Evolutionary conservation across 2,888 invertebrate genomes (phyloP), one percentile per base, ranked within the genome.

Genomic region (Temnothorax rugatulus): DNA sequence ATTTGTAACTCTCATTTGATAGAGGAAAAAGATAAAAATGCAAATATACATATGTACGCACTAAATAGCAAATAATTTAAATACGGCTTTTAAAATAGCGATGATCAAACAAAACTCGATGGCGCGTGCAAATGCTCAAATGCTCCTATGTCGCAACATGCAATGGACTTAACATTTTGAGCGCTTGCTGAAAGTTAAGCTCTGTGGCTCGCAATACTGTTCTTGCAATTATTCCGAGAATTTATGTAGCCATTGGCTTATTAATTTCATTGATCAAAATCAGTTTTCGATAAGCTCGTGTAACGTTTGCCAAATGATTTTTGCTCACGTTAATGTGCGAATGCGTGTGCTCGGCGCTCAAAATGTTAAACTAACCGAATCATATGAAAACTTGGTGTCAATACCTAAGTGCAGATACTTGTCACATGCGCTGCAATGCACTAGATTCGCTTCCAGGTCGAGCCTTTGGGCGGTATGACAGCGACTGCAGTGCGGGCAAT

Each of bases 401-500:
- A 89, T 95, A 95, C 95, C 95, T 95, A 95, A 93, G 93, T 95
- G 95, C 92, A 95, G 95, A 95, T 95, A 95, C 93, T 95, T 95
- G 93, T 95, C 95, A 93, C 95, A 95, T 92, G 95, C 95, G 93
- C 95, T 94, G 93, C 95, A 95, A 93, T 95, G 95, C 90, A 95
- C 93, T 92, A 95, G 94, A 91, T 94, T 94, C 90, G 93, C 92
- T 90, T 96, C 96, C 96, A 96, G 96, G 94, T 96, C 96, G 95
- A 96, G 96, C 95, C 96, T 96, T 95, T 96, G 96, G 93, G 96
- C 96, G 95, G 96, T 96, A 96, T 96, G 96, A 95, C 96, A 96
- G 95, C 96, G 96, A 94, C 96, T 96, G 96, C 97, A 97, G 95
- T 96, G 96, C 93, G 96, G 96, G 95, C 97, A 97, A 96, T 96